Base-by-base conservation (phyloP, 2,888 invertebrate species). In the Pristionchus japonicus region DNA sequence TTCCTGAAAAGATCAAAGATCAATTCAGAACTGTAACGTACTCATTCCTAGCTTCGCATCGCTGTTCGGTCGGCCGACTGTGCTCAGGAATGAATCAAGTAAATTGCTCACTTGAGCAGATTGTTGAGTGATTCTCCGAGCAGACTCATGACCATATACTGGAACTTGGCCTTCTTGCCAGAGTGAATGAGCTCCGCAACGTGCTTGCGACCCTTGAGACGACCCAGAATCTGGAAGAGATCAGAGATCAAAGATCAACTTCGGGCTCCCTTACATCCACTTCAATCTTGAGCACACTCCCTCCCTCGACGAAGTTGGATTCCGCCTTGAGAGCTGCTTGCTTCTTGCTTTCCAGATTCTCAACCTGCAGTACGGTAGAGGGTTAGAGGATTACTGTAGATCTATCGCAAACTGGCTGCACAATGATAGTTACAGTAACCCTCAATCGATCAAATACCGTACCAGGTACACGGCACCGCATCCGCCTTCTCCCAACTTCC, bases 81-180 rank as follows among this genome's bases (percentile, higher is more conserved):
- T 15, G 34, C 3, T 15, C 4, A 13, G 70, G 3, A 23, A 57
- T 57, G 52, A 57, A 20, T 57, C 23, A 17, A 3, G 11, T 31
- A 4, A 17, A 34, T 52, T 47, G 1, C 64, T 86, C 43, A 87
- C 87, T 61, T 87, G 57, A 87, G 40, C 20, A 92, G 74, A 13
- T 89, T 89, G 27, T 87, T 88, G 64, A 93, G 89, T 74, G 90
- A 90, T 20, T 92, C 92, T 34, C 93, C 93, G 40, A 91, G 90
- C 34, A 93, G 90, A 17, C 92, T 92, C 93, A 93, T 93, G 17
- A 93, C 91, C 89, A 93, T 91, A 88, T 93, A 93, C 82, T 88
- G 90, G 89, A 90, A 93, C 37, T 88, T 89, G 7, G 86, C 90
- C 43, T 90, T 90, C 84, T 92, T 86, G 17, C 49, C 86, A n/a